Percentiles rank a stretch among this genome's conserved stretches.
These are phyloP conservation scores for Pandemis heparana DNA, from an alignment of 2,888 invertebrate species.

Conservation along the genomic window DNA sequence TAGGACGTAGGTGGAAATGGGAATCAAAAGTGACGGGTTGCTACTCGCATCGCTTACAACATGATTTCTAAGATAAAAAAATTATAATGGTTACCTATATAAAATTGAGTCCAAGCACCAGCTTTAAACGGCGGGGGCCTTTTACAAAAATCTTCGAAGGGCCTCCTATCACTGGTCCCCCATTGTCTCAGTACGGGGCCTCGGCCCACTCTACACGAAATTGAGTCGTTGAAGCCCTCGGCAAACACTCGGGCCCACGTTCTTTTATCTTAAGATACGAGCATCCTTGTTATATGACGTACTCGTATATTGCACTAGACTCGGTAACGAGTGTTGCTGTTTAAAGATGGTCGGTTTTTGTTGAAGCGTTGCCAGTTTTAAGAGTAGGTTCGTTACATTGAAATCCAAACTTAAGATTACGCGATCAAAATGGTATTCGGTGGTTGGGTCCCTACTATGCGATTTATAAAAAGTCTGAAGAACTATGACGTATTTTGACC, in stretches of 20 bases:
- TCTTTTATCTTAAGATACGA: constrained; percentile 47
- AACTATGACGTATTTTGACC: too few relatives aligned
- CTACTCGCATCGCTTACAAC: too few relatives aligned
- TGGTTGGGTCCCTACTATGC: too few relatives aligned
- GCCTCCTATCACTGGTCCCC: background rate
- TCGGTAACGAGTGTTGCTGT: background rate
- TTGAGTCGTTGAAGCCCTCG: constrained; percentile 51
- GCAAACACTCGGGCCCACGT: constrained; percentile 57
- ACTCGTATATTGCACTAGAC: constrained; percentile 6
- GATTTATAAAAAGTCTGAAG: too few relatives aligned
- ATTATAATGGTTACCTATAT: background rate
- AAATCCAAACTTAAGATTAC: too few relatives aligned
- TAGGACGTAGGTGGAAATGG: too few relatives aligned
- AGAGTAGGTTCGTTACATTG: too few relatives aligned
- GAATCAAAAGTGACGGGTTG: too few relatives aligned
- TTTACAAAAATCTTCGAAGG: background rate
- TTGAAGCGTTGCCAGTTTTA: background rate
- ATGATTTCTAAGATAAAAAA: background rate
- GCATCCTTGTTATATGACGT: background rate
- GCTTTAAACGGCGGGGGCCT: background rate
- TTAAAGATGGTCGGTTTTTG: background rate
- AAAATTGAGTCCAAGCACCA: background rate
- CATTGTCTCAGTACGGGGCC: constrained; percentile 25
- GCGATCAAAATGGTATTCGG: too few relatives aligned
- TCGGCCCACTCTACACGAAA: constrained; percentile 51